Evolutionary conservation across 1,140 invertebrate genomes (phyloP), one percentile per base, ranked within the genome.

Genomic region (Mesaphorura yosii): DNA sequence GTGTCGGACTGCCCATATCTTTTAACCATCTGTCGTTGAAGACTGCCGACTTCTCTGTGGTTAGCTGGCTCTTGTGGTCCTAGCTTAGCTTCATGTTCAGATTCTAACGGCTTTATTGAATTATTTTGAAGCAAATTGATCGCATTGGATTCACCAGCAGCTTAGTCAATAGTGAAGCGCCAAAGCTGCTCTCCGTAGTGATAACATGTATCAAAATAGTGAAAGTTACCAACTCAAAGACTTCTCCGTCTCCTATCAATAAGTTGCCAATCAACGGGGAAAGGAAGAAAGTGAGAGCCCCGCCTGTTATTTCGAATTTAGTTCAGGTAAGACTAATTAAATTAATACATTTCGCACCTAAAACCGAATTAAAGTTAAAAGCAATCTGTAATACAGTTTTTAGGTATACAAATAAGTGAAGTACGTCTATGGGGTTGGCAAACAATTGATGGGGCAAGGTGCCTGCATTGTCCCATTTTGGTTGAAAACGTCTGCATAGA

Each of bases 141-240:
- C 81, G 87, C 68, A 79, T 91, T 49, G 82, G 84, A 63, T 76
- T 92, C 49, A 78, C 84, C 17, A 92, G 88, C 67, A 90, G 87
- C 71, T 82, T 90, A 66, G 78, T 92, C 49, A 92, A 88, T 67
- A 87, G 85, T 10, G 86, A 89, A 58, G 82, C 87, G 23, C 88
- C 84, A 20, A 94, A 92, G 71, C 70, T 91, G 7, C 67, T 94
- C 19, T 86, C 84, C 7, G 77, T 94, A 26, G 80, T 88, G 23
- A 78, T 90, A 58, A 77, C 79, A 48, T 85, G 88, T 67, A 82
- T 91, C 4, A 75, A 86, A 51, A 80, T 94, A 48, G 87, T 87
- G 56, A 86, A 88, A 67, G 80, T 86, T 73, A 76, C 84, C 55
- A 73, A 75, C 62, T 66, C 68, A 53, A 69, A 70, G 61, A 64